Conservation (phyloP, 2,888 invertebrate genomes). For the Strigamia crassipes region DNA sequence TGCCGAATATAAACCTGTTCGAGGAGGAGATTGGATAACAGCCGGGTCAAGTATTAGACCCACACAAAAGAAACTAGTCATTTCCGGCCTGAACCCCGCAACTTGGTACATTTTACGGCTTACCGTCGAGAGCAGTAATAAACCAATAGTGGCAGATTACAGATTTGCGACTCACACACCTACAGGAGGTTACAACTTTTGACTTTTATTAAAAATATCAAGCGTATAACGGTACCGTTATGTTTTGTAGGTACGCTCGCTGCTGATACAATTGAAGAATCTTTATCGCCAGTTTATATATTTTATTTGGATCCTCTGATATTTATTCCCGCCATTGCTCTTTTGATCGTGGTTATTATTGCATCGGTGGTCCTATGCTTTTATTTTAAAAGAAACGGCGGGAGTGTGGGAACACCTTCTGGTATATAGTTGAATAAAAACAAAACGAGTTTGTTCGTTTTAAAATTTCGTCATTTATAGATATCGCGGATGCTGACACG, state of each 20-base stretch:
- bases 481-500: background rate
- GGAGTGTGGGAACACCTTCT: background rate
- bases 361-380: background rate
- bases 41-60: background rate
- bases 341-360: slow-evolving; percentile 20
- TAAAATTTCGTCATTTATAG: background rate
- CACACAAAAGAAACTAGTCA: slow-evolving; percentile 41
- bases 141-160: background rate
- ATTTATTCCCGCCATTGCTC: slow-evolving; percentile 19
- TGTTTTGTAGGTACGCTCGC: background rate
- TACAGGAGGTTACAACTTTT: slow-evolving; percentile 2
- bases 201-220: too few relatives aligned
- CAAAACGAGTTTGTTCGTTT: too few relatives aligned
- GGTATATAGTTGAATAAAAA: background rate
- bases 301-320: slow-evolving; percentile 33
- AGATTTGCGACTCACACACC: slow-evolving; percentile 4
- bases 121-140: background rate
- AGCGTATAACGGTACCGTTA: background rate
- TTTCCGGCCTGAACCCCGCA: background rate
- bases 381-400: background rate
- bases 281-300: background rate
- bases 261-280: background rate
- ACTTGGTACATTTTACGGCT: slow-evolving; percentile 4
- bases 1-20: background rate
- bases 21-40: background rate